A percentile compares a stretch with the other conserved stretches of the same genome.
These are phyloP conservation scores for Lepidochitona cinerea DNA, from an alignment of 2,888 invertebrate species.

Conservation along the genomic window DNA sequence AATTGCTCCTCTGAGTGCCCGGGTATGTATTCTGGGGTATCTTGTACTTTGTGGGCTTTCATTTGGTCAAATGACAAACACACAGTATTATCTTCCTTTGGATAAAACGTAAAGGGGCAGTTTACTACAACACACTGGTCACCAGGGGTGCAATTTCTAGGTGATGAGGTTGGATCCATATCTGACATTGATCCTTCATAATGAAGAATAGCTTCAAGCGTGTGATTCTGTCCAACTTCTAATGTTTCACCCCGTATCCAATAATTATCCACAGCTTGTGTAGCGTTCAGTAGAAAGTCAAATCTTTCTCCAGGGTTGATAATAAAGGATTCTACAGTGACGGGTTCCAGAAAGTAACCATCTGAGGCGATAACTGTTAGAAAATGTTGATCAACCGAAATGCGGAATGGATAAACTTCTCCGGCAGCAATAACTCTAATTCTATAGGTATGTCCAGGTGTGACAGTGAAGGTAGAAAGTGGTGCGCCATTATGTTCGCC, in stretches of 20 bases:
- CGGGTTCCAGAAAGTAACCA: slow-evolving; percentile 44
- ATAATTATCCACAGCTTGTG: slow-evolving; percentile 40
- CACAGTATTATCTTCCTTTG: not conserved
- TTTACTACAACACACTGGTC: slow-evolving; percentile 40
- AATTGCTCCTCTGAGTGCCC: slow-evolving; percentile 48
- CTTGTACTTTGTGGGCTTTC: slow-evolving; percentile 14
- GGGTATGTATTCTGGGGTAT: slow-evolving; percentile 16
- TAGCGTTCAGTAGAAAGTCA: slow-evolving; percentile 49
- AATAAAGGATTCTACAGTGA: slow-evolving; percentile 35
- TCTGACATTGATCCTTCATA: slow-evolving; percentile 32
- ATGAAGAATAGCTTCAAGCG: slow-evolving; percentile 37
- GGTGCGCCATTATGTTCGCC: slow-evolving; percentile 35
- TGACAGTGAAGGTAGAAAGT: slow-evolving; percentile 33
- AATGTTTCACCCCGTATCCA: slow-evolving; percentile 53
- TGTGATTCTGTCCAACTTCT: slow-evolving; percentile 22
- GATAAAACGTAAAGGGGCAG: slow-evolving; percentile 41
- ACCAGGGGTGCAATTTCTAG: slow-evolving; percentile 26
- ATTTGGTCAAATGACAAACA: slow-evolving; percentile 36
- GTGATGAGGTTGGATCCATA: slow-evolving; percentile 29
- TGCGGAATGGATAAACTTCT: slow-evolving; percentile 35
- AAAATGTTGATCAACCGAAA: slow-evolving; percentile 50
- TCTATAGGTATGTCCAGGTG: slow-evolving; percentile 24
- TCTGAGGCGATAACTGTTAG: slow-evolving; percentile 47
- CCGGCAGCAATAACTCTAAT: slow-evolving; percentile 51
- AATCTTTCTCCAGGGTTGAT: slow-evolving; percentile 22